These are phyloP conservation scores for Calonectris borealis DNA, from an alignment of 2,113 vertebrate genomes.

Conservation along the genomic window DNA sequence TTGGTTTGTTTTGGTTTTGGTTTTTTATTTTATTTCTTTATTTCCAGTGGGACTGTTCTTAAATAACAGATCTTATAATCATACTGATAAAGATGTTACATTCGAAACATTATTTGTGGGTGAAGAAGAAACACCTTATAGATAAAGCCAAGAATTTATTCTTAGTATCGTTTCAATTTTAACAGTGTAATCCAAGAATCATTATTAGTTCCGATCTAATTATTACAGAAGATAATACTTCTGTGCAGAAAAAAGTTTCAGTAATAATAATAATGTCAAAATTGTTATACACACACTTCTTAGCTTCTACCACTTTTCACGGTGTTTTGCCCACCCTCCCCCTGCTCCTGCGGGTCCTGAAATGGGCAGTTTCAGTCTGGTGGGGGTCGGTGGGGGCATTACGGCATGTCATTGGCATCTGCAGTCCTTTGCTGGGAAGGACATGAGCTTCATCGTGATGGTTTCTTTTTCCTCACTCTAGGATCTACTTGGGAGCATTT, in stretches of 20 bases:
- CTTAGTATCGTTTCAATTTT: neutral
- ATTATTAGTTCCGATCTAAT: neutral
- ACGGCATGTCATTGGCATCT: neutral
- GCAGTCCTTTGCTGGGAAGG: neutral
- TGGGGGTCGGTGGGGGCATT: neutral
- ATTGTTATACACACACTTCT: neutral
- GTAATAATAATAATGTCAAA: neutral
- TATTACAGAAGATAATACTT: neutral
- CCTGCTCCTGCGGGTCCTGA: accelerated
- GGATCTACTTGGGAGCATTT: neutral
- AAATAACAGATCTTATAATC: neutral
- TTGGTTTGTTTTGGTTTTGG: neutral
- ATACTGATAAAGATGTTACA: neutral
- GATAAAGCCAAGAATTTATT: neutral
- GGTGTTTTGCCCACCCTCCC: accelerated
- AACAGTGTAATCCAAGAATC: neutral
- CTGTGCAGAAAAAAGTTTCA: neutral
- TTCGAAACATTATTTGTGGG: neutral
- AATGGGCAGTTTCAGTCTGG: neutral
- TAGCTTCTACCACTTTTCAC: neutral
- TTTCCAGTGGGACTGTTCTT: neutral
- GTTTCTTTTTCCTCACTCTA: neutral
- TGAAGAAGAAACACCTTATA: neutral
- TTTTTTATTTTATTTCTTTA: neutral
- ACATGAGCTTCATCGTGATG: neutral